Evolutionary conservation across 2,888 invertebrate genomes (phyloP).

Genomic region (Dysmachus trigonus): DNA sequence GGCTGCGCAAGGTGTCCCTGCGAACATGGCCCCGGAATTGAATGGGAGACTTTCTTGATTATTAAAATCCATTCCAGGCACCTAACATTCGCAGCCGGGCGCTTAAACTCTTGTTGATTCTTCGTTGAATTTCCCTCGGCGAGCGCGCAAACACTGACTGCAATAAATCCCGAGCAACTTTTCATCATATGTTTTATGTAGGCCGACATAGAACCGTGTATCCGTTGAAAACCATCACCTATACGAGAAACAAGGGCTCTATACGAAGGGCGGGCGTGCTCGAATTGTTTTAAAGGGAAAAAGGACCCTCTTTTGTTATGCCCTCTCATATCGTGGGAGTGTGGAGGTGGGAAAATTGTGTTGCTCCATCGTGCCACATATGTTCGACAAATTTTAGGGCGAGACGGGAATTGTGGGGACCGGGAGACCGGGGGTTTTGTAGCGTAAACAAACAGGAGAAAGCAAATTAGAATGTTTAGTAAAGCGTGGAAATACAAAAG

Average conservation of each 20-base stretch:
- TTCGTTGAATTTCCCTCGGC: neutral
- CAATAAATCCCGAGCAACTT: neutral
- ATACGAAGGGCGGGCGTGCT: neutral
- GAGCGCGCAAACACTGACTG: neutral
- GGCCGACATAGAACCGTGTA: neutral
- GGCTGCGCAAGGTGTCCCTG: neutral
- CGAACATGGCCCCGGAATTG: neutral
- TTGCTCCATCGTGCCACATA: neutral
- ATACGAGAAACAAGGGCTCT: too few relatives aligned
- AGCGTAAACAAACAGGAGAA: neutral
- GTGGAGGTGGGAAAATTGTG: neutral
- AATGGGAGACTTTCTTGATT: neutral
- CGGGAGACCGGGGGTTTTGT: neutral
- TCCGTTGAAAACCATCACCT: neutral
- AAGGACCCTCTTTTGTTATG: neutral
- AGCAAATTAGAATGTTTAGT: neutral
- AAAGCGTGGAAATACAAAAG: neutral
- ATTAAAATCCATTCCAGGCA: neutral
- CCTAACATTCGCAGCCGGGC: neutral
- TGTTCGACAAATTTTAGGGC: neutral
- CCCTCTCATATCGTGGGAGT: neutral
- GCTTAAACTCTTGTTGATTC: neutral
- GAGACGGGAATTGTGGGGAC: neutral
- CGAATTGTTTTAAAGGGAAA: neutral
- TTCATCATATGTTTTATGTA: neutral